These are phyloP conservation scores for Mastomys natalensis DNA, from an alignment of 2,113 vertebrate species.

Conservation along the genomic window DNA sequence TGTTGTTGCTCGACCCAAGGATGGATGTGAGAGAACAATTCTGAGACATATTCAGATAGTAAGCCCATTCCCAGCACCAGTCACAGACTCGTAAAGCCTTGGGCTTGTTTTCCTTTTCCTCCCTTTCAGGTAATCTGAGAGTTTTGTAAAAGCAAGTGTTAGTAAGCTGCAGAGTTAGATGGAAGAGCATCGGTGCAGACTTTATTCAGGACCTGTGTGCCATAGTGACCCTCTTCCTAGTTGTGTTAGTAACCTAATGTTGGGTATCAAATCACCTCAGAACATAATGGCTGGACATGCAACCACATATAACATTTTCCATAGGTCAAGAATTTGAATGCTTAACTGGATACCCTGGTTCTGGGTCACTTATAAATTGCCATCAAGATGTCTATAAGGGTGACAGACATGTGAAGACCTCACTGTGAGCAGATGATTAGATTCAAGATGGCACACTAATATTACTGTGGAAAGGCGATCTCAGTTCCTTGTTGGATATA, in stretches of 20 bases:
- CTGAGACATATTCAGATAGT: background rate
- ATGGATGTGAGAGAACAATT: background rate
- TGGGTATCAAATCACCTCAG: background rate
- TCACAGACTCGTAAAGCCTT: background rate
- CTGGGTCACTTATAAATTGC: background rate
- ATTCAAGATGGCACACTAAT: background rate
- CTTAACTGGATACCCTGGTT: background rate
- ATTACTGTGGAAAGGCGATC: background rate
- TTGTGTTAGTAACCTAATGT: background rate
- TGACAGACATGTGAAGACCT: background rate
- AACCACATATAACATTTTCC: background rate
- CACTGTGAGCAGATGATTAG: background rate
- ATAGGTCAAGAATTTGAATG: background rate
- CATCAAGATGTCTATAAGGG: background rate
- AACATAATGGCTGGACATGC: background rate
- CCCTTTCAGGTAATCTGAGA: background rate
- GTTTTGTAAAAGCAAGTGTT: background rate
- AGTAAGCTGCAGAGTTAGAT: background rate
- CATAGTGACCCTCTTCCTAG: background rate
- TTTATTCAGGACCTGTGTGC: background rate
- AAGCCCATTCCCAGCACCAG: background rate
- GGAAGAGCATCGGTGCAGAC: background rate
- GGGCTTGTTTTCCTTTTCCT: background rate
- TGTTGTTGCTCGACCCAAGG: background rate
- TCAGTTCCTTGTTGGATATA: background rate